Evolutionary conservation across 1,140 invertebrate genomes (phyloP).

Genomic region (Cotesia chilonis): DNA sequence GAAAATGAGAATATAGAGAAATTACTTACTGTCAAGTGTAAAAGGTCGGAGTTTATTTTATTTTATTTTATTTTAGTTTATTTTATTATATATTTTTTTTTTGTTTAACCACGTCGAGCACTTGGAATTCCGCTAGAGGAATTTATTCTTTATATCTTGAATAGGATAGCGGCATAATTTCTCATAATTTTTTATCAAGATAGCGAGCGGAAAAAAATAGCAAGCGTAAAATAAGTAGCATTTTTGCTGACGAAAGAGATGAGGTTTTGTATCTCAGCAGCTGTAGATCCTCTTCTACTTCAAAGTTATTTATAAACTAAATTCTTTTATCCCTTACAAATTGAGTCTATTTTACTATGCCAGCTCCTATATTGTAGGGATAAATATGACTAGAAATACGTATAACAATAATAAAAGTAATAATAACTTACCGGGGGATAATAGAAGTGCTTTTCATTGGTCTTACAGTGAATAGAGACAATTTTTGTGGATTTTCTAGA

Average conservation of each 20-base stretch:
- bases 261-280: too few species aligned
- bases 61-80: neutral
- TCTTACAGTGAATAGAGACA: neutral
- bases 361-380: too few species aligned
- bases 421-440: too few species aligned
- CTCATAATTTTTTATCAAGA: conserved; percentile 12
- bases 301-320: neutral
- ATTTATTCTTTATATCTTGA: neutral
- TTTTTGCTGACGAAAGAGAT: too few species aligned
- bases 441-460: neutral
- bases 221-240: too few species aligned
- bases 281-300: neutral
- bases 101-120: neutral
- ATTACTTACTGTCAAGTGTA: conserved; percentile 36
- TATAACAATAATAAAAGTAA: conserved; percentile 3
- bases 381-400: neutral
- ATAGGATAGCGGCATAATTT: neutral
- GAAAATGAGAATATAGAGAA: conserved; percentile 32
- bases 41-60: conserved; percentile 10
- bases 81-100: neutral
- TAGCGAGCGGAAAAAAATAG: neutral
- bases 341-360: too few species aligned
- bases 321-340: conserved; percentile 1
- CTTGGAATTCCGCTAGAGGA: conserved; percentile 18
- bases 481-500: too few species aligned